Percentiles rank a stretch among this genome's conserved stretches.
Conservation (phyloP, 2,888 invertebrate genomes). For the Ophraella communa region DNA sequence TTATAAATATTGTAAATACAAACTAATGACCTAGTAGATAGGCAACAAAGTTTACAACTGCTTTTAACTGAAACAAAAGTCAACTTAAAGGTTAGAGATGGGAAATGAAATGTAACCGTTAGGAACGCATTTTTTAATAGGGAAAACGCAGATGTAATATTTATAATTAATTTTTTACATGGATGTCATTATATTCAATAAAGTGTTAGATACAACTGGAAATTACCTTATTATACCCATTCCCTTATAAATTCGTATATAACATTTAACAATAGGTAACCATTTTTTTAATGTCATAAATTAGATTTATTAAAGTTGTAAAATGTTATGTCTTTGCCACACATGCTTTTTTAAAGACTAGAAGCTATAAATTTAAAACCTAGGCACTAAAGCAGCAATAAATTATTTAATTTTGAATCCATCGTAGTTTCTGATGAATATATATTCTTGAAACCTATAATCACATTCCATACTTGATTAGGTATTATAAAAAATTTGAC, state of each 20-base stretch:
- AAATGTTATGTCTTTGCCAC: not conserved
- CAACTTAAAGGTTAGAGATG: not conserved
- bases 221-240: not conserved
- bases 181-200: not conserved
- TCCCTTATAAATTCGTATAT: not conserved
- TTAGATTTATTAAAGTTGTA: slow-evolving; percentile 1
- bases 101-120: too few relatives aligned
- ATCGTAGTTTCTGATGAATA: not conserved
- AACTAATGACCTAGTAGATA: not conserved
- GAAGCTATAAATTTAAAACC: not conserved
- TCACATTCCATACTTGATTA: not conserved
- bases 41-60: not conserved
- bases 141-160: too few relatives aligned
- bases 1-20: not conserved
- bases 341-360: slow-evolving; percentile 1
- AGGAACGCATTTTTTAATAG: too few relatives aligned
- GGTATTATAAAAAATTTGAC: too few relatives aligned
- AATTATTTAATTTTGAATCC: not conserved
- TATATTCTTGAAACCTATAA: not conserved
- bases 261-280: not conserved
- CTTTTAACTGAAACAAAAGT: not conserved
- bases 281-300: slow-evolving; percentile 1
- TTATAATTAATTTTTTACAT: too few relatives aligned
- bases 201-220: not conserved
- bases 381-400: not conserved